Base-by-base conservation (phyloP, 2,113 vertebrate species). In the Saguinus imperator region DNA sequence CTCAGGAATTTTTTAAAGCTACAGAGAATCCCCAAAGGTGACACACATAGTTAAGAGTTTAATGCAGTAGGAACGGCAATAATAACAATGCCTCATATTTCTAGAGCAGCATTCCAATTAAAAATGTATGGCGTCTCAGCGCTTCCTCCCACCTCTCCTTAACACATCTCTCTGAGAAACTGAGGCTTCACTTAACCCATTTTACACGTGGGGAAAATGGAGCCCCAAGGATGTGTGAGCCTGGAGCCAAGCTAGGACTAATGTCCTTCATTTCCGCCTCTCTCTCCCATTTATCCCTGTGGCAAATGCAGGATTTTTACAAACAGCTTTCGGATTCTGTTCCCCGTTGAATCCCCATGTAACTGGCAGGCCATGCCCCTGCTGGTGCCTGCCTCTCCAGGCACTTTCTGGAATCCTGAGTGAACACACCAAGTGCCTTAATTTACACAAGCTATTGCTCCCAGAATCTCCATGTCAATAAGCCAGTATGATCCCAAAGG, bases 21-120 rank as follows among this genome's bases (percentile, higher is more conserved):
- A 48, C 17, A 4, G 96, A 96, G 80, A 96, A 91, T 94, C 96
- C 96, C 96, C 94, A 45, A 72, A 95, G 91, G 93, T 93, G 81
- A 94, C 66, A 87, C 93, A 93, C 32, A 1, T 58, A 94, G 77
- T 96, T 96, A 94, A 91, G 97, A 77, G 94, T 83, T 68, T 96
- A 97, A 95, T 93, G 94, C 94, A 23, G 89, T 76, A 94, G 48
- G 77, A 91, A 93, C 48, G 72, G 73, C 73, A 75, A 23, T 90
- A 81, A 96, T 88, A 91, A 79, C 96, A 86, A 45, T 14, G 66
- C 94, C 79, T 96, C 55, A 1, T 92, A 82, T 92, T 92, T 95
- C 85, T 68, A 86, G 84, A 94, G 73, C 70, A 37, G 14, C 5
- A 5, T 87, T 93, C 72, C 96, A 95, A 76, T 96, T 96, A 97